These are phyloP conservation scores for Hofmannophila pseudospretella DNA, from an alignment of 2,888 invertebrate species.

Conservation along the genomic window DNA sequence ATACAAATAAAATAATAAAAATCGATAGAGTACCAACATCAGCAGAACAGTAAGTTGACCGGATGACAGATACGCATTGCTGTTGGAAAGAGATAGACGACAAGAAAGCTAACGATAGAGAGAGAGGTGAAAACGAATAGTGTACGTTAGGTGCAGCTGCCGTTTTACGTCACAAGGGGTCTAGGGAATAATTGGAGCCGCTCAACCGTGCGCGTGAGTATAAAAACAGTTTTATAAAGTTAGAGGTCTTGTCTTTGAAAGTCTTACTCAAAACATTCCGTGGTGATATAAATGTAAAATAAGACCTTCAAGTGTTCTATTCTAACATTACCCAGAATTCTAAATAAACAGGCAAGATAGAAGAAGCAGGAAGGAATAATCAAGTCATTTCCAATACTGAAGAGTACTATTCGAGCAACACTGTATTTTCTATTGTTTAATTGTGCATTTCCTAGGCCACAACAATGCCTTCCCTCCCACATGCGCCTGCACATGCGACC, in stretches of 20 bases:
- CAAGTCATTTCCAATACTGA: no score
- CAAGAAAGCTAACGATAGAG: slow-evolving; percentile 29
- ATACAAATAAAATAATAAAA: slow-evolving; percentile 25
- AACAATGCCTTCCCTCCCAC: slow-evolving; percentile 12
- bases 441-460: neutral
- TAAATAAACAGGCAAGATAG: no score
- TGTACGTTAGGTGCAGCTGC: slow-evolving; percentile 73
- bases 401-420: no score
- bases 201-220: slow-evolving; percentile 53
- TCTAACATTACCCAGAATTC: no score
- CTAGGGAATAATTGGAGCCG: slow-evolving; percentile 61
- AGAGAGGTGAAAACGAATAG: slow-evolving; percentile 39
- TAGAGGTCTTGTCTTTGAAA: slow-evolving; percentile 30
- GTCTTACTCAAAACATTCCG: slow-evolving; percentile 9
- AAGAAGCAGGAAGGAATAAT: no score
- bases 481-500: slow-evolving; percentile 9
- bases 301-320: no score
- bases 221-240: slow-evolving; percentile 35
- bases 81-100: slow-evolving; percentile 38
- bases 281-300: neutral
- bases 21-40: slow-evolving; percentile 48
- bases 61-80: slow-evolving; percentile 56
- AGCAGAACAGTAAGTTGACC: slow-evolving; percentile 49
- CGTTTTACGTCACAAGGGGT: slow-evolving; percentile 64
- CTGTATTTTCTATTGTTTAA: neutral